Evolutionary conservation across 2,797 vertebrate genomes (phyloP), one percentile per base, ranked within the genome.

Genomic region (Holocentrus rufus): DNA sequence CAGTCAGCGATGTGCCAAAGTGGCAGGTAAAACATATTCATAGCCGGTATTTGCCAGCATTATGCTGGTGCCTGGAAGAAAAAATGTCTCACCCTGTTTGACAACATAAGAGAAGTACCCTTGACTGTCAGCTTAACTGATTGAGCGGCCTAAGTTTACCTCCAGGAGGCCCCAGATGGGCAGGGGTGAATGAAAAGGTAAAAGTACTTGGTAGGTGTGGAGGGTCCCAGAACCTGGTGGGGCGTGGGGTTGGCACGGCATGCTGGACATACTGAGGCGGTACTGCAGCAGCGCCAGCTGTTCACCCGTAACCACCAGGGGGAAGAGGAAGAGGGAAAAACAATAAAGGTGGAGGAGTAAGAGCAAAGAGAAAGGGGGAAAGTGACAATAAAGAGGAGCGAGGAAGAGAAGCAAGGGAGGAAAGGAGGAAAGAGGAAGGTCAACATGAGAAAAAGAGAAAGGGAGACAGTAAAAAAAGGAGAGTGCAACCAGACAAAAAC

Each of bases 261-360:
- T 94, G 94, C 96, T 97, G 96, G 96, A 97, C 94, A 98, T 94
- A 96, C 95, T 97, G 95, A 99, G 97, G 88, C 96, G 94, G 93
- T 97, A 97, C 95, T 99, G 97, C 91, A 99, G 96, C 95, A 97
- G 94, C 92, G 97, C 97, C 96, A 99, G 95, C 98, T 99, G 96
- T 94, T 95, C 94, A 93, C 95, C 95, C 93, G 66, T 94, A 92
- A 93, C 94, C 94, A 94, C 90, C 89, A 82, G 88, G 89, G 79
- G 85, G 91, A 84, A 82, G 70, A 60, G 74, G 79, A 88, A 85
- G 85, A 65, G 17, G 30, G 34, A n/a, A 20, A 30, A 77, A 83
- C 72, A 79, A 77, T 74, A 84, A 72, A 85, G 82, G 87, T 72
- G 65, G 74, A 85, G 79, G 83, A 79, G 83, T 36, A 77, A 50